Conservation (phyloP, 2,113 vertebrate genomes). For the Callopanchax toddi region DNA sequence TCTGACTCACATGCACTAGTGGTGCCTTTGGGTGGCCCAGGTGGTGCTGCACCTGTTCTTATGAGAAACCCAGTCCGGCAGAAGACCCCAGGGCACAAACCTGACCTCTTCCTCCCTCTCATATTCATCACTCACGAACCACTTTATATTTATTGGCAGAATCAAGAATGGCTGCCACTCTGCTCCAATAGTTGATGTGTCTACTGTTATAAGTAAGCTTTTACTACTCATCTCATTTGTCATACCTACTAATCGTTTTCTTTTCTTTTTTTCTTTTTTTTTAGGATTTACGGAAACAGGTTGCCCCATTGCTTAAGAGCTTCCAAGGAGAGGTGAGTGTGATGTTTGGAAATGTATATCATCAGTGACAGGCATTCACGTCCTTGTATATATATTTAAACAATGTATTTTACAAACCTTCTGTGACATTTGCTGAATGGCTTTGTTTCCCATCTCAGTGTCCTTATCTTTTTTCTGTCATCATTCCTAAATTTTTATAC, state of each 20-base stretch:
- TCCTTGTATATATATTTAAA: slow-evolving; percentile 23
- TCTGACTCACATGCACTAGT: slow-evolving; percentile 43
- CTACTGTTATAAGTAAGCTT: not conserved
- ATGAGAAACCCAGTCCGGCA: slow-evolving; percentile 45
- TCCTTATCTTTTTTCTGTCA: slow-evolving; percentile 20
- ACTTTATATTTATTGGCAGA: slow-evolving; percentile 37
- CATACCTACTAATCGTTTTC: not conserved
- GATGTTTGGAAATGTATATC: slow-evolving; percentile 25
- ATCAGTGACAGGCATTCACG: slow-evolving; percentile 21
- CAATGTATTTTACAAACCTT: slow-evolving; percentile 19
- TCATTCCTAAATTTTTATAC: slow-evolving; percentile 42
- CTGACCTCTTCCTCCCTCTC: slow-evolving; percentile 34
- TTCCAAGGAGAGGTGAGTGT: slow-evolving; percentile 98
- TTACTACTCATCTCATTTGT: not conserved
- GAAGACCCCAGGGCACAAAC: slow-evolving; percentile 64
- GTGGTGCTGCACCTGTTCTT: slow-evolving; percentile 78
- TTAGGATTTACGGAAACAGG: slow-evolving; percentile 98
- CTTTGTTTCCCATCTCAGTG: slow-evolving; percentile 11
- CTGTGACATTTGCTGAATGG: slow-evolving; percentile 50
- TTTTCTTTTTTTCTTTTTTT: slow-evolving; percentile 46
- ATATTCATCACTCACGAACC: slow-evolving; percentile 52
- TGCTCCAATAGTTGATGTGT: slow-evolving; percentile 5
- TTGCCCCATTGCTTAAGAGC: slow-evolving; percentile 97
- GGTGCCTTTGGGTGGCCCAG: slow-evolving; percentile 75
- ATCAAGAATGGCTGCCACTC: slow-evolving; percentile 10